Percentiles rank a stretch among this genome's conserved stretches.
Conservation (phyloP, 2,113 vertebrate genomes). For the Ciconia stormi region DNA sequence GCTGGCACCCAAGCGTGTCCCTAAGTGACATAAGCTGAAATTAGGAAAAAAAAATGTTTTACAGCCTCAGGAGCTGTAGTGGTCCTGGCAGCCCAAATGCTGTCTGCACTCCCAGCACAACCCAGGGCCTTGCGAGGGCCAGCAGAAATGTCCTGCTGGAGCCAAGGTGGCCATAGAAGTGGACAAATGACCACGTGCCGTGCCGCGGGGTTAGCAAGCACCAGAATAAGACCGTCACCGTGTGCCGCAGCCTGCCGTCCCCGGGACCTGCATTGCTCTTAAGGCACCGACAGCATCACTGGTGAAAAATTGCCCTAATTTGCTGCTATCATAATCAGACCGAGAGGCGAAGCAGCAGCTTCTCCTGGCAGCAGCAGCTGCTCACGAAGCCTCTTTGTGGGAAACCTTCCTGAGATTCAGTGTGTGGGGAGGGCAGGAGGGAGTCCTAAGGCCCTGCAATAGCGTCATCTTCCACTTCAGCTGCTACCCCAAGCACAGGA, state of each 20-base stretch:
- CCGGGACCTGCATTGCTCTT: not conserved
- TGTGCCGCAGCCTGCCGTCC: not conserved
- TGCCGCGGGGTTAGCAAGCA: not conserved
- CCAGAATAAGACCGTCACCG: not conserved
- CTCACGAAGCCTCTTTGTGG: not conserved
- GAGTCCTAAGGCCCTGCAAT: not conserved
- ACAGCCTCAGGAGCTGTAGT: not conserved
- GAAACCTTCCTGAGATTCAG: not conserved
- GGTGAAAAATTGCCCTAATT: slow-evolving; percentile 40
- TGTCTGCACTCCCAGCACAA: not conserved
- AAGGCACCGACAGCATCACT: not conserved
- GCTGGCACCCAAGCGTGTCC: not conserved
- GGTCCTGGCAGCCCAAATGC: not conserved
- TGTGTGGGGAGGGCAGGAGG: accelerated
- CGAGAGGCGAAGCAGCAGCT: not conserved
- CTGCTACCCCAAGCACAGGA: not conserved
- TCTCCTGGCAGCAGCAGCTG: not conserved
- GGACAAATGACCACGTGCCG: accelerated
- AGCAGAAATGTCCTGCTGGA: not conserved
- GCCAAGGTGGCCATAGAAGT: accelerated
- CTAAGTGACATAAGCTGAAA: not conserved
- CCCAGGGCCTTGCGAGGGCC: not conserved
- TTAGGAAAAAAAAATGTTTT: not conserved
- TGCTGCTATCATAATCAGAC: slow-evolving; percentile 13
- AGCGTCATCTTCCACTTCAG: not conserved